phyloP scores from a whole-genome alignment of 2,888 invertebrate species.

The Tetheella fluctuosa region DNA sequence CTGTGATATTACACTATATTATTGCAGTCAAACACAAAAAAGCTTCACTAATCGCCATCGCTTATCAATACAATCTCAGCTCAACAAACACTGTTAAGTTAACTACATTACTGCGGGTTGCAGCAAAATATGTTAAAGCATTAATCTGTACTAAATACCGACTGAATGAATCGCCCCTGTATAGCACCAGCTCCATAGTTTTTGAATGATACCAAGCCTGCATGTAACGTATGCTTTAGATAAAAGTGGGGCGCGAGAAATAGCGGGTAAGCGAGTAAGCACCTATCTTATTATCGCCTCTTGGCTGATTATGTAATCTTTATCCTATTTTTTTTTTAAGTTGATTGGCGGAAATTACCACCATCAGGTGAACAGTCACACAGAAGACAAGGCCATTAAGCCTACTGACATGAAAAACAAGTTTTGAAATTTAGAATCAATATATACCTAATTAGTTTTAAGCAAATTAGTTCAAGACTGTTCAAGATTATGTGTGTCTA shows the following conservation, averaged over 20 bases:
- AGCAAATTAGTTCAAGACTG: too few relatives aligned
- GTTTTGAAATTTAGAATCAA: too few relatives aligned
- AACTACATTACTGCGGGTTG: not conserved
- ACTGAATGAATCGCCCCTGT: not conserved
- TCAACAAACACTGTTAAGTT: not conserved
- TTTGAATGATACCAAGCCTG: not conserved
- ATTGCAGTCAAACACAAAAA: not conserved
- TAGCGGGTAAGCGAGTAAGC: not conserved
- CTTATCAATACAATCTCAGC: not conserved
- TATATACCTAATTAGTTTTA: too few relatives aligned
- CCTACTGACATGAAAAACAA: too few relatives aligned
- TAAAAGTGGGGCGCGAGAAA: not conserved
- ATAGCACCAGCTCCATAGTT: conserved; percentile 1
- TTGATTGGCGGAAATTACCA: too few relatives aligned
- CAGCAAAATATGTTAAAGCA: conserved; percentile 12
- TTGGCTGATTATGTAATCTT: too few relatives aligned
- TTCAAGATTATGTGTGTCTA: too few relatives aligned
- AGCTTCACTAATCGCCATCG: not conserved
- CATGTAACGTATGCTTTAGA: not conserved
- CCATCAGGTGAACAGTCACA: too few relatives aligned
- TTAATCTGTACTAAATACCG: conserved; percentile 7
- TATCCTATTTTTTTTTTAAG: too few relatives aligned
- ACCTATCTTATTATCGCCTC: too few relatives aligned
- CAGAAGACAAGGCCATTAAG: too few relatives aligned
- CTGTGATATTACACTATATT: too few relatives aligned